Conservation (phyloP, 2,797 vertebrate genomes). For the Tangara arthus region DNA sequence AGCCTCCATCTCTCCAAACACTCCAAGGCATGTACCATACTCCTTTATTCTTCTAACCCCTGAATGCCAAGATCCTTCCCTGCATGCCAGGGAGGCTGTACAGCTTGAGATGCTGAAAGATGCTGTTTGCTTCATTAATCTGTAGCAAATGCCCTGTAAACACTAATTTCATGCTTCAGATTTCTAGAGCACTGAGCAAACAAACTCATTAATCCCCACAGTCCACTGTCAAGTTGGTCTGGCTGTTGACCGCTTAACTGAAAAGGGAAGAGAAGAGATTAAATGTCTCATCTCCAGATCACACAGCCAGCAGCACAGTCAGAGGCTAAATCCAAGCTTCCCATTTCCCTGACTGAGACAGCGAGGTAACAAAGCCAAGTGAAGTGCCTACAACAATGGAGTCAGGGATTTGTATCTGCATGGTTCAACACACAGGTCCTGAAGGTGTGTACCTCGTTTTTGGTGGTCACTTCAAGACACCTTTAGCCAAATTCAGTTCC, state of each 20-base stretch:
- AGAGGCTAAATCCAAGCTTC: not conserved
- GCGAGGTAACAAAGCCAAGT: not conserved
- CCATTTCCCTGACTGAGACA: not conserved
- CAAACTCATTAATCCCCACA: not conserved
- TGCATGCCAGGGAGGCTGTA: not conserved
- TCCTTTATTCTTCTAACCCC: not conserved
- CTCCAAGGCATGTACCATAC: not conserved
- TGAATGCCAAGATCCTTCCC: not conserved
- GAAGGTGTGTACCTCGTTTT: not conserved
- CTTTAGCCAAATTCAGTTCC: not conserved
- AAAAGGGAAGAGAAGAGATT: conserved; percentile 9
- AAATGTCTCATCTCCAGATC: not conserved
- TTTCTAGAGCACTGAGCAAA: conserved; percentile 13
- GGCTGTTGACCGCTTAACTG: not conserved
- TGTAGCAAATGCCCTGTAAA: conserved; percentile 2
- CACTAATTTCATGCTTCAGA: conserved; percentile 10
- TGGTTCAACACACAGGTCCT: not conserved
- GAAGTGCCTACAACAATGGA: fast-evolving
- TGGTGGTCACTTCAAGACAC: not conserved
- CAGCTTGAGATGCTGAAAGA: not conserved
- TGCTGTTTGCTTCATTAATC: not conserved
- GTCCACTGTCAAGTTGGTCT: not conserved
- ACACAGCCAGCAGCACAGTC: not conserved
- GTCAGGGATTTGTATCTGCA: not conserved
- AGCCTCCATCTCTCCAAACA: not conserved